Evolutionary conservation across 2,113 vertebrate species (phyloP), one percentile per base, ranked within the genome.

Genomic region (Megaleporinus macrocephalus): DNA sequence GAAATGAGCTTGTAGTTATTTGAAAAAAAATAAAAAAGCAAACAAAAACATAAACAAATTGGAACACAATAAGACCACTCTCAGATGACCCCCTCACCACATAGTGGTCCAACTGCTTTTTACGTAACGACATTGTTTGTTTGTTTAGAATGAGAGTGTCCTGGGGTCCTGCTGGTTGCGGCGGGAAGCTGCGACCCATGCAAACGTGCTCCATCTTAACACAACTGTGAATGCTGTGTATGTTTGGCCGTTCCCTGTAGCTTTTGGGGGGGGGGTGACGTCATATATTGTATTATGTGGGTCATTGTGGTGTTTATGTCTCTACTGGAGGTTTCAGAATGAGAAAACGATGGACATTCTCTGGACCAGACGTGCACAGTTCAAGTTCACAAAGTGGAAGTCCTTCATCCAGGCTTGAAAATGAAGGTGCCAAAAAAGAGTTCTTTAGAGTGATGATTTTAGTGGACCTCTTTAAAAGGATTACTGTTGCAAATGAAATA

Each of bases 241-340:
- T 57, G 68, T 75, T 69, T 79, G 75, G 33, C 53, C 41, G 76
- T 24, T 89, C 89, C 86, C 89, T 88, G 83, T 71, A 80, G 66
- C 4, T 15, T 53, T 33, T 24, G 4, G 76, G 13, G 72, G 59
- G 49, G 2, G 36, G 5, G 22, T 24, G 33, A 44, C 36, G 29
- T 78, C 14, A 63, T 74, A 51, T 59, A 10, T 78, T 78, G 62
- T 44, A 41, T 57, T 36, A 0, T 70, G 16, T 0, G 53, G 15
- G 51, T 29, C 44, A 44, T 82, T 79, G 29, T 73, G 49, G 51
- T 79, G 77, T 79, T 73, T 73, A 73, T 49, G 41, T 49, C 47
- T 80, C 26, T 0, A 24, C 36, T 62, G 44, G 26, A 72, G 53
- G 49, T 49, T 26, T 72, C n/a, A 51, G 18, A 27, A 4, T 53